These are phyloP conservation scores for Corvus hawaiiensis DNA, from an alignment of 2,113 vertebrate genomes.

Conservation along the genomic window DNA sequence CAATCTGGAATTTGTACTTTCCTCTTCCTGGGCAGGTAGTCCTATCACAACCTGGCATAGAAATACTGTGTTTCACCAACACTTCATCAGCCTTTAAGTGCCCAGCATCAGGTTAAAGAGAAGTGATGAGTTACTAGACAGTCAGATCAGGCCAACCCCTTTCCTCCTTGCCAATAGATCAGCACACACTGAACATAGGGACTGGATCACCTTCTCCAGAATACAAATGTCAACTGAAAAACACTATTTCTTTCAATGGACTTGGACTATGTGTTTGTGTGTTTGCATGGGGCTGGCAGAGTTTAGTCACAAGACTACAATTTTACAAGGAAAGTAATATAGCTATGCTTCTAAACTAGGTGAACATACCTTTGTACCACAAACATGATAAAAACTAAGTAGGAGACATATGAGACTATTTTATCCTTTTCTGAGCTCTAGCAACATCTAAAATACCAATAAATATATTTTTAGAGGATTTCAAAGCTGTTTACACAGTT, in stretches of 20 bases:
- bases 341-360: background rate
- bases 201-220: background rate
- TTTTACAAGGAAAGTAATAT: background rate
- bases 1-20: background rate
- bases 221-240: background rate
- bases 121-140: background rate
- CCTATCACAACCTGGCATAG: background rate
- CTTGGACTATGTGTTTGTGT: fast-evolving
- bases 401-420: background rate
- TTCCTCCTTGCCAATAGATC: background rate
- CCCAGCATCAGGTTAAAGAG: background rate
- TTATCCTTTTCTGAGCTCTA: background rate
- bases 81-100: background rate
- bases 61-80: background rate
- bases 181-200: background rate
- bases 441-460: background rate
- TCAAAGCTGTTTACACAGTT: background rate
- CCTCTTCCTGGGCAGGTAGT: background rate
- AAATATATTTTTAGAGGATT: background rate
- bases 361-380: background rate
- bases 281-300: fast-evolving
- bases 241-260: background rate
- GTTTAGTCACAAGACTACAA: background rate
- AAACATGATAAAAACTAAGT: background rate
- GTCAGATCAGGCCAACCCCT: background rate